Evolutionary conservation across 1,140 invertebrate species (phyloP).

Genomic region (Zaprionus lachaisei): DNA sequence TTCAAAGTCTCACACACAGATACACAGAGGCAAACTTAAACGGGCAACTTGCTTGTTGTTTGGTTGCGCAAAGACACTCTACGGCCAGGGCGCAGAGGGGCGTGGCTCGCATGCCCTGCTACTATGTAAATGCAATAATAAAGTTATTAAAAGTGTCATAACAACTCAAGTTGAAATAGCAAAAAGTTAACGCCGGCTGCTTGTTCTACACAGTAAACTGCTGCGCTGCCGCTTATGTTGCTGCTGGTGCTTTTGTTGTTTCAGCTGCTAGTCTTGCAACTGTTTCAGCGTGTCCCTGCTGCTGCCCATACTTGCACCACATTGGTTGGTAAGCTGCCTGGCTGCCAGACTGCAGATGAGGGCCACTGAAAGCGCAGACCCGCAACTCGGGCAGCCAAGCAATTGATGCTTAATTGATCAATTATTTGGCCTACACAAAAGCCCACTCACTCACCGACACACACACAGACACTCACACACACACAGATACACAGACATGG

Average conservation of each 20-base stretch:
- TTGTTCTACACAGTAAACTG: slow-evolving; percentile 57
- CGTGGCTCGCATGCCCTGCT: slow-evolving; percentile 50
- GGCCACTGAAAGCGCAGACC: slow-evolving; percentile 40
- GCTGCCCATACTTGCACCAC: not conserved
- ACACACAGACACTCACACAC: slow-evolving; percentile 14
- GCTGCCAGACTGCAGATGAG: slow-evolving; percentile 19
- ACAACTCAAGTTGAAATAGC: slow-evolving; percentile 84
- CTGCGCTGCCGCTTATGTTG: slow-evolving; percentile 8
- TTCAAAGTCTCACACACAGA: slow-evolving; percentile 21
- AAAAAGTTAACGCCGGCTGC: slow-evolving; percentile 72
- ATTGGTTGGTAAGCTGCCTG: slow-evolving; percentile 10
- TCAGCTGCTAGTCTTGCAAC: not conserved
- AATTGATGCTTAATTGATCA: slow-evolving; percentile 83
- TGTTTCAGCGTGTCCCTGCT: not conserved
- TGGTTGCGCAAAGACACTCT: slow-evolving; percentile 7
- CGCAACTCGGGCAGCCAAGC: slow-evolving; percentile 67
- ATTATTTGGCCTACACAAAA: slow-evolving; percentile 69
- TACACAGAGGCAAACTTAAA: slow-evolving; percentile 31
- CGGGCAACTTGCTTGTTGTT: slow-evolving; percentile 59
- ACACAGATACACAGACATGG: slow-evolving; percentile 13
- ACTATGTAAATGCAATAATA: slow-evolving; percentile 84
- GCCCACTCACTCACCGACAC: slow-evolving; percentile 26
- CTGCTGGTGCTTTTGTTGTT: slow-evolving; percentile 8
- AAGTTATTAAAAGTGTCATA: slow-evolving; percentile 85
- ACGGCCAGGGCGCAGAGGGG: not conserved